A percentile compares a stretch with the other conserved stretches of the same genome.
Conservation (phyloP, 2,797 vertebrate species). For the Etheostoma nigrum region DNA sequence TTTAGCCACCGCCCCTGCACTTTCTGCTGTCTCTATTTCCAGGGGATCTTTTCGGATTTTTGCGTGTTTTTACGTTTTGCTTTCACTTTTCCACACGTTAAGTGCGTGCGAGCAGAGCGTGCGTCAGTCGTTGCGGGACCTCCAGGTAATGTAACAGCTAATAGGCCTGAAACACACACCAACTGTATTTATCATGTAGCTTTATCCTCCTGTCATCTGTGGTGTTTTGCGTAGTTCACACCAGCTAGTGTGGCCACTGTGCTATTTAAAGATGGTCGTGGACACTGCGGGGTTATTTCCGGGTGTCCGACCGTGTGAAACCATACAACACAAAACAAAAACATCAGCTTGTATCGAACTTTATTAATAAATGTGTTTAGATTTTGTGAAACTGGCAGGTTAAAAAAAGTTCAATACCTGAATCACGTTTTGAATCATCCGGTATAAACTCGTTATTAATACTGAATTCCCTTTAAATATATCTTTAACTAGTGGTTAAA, state of each 20-base stretch:
- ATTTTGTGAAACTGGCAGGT: not conserved
- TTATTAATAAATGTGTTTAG: not conserved
- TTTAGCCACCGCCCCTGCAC: rapidly evolving
- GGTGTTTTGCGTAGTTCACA: not conserved
- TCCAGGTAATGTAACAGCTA: conserved; percentile 27
- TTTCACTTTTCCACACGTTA: not conserved
- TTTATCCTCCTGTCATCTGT: not conserved
- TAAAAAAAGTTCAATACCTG: not conserved
- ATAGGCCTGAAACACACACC: not conserved
- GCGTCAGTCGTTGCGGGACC: not conserved
- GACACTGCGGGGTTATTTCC: conserved; percentile 1
- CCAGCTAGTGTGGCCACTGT: rapidly evolving
- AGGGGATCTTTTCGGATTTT: no score
- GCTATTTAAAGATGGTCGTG: not conserved
- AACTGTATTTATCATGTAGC: no score
- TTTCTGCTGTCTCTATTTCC: rapidly evolving
- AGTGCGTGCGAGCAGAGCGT: not conserved
- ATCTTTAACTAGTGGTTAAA: not conserved
- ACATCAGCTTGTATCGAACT: not conserved
- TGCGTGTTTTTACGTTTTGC: not conserved
- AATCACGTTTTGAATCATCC: not conserved
- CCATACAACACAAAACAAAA: not conserved
- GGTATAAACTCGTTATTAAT: not conserved
- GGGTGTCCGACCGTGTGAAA: conserved; percentile 1
- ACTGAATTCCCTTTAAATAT: not conserved